phyloP scores from a whole-genome alignment of 2,888 invertebrate species.

The Dioctria linearis region DNA sequence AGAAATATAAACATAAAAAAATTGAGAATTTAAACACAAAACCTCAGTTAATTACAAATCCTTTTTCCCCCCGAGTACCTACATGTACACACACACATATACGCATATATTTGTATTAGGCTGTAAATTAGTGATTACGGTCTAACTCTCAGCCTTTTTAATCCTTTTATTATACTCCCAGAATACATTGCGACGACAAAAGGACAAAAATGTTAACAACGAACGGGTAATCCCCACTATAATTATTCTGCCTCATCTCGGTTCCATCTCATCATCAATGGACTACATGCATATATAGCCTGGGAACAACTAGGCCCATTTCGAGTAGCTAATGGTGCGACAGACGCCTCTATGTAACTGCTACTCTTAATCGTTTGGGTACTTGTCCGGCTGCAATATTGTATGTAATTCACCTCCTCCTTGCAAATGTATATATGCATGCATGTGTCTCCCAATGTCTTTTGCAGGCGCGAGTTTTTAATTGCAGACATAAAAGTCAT shows the following conservation, averaged over 20 bases:
- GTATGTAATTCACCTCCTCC: conserved; percentile 1
- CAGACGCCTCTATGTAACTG: not conserved
- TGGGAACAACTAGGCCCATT: not conserved
- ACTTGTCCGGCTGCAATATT: not conserved
- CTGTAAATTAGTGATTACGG: conserved; percentile 24
- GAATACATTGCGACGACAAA: not conserved
- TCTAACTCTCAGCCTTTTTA: not conserved
- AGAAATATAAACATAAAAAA: too few relatives aligned
- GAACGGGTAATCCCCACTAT: not conserved
- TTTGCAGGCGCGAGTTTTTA: conserved; percentile 32
- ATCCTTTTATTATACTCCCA: not conserved
- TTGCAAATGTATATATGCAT: not conserved
- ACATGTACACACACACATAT: not conserved
- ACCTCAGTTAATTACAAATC: not conserved
- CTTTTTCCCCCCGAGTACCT: not conserved
- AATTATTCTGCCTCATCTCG: not conserved
- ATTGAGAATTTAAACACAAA: conserved; percentile 14
- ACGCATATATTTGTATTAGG: not conserved
- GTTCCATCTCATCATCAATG: not conserved
- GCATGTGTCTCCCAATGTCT: conserved; percentile 14
- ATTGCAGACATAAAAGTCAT: conserved; percentile 27
- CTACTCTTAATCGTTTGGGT: not conserved
- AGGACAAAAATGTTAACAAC: conserved; percentile 23
- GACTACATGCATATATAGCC: not conserved
- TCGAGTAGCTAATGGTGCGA: not conserved